Percentiles rank a stretch among this genome's conserved stretches.
Evolutionary conservation across 2,113 vertebrate genomes (phyloP).

Genomic region (Hylia prasina): DNA sequence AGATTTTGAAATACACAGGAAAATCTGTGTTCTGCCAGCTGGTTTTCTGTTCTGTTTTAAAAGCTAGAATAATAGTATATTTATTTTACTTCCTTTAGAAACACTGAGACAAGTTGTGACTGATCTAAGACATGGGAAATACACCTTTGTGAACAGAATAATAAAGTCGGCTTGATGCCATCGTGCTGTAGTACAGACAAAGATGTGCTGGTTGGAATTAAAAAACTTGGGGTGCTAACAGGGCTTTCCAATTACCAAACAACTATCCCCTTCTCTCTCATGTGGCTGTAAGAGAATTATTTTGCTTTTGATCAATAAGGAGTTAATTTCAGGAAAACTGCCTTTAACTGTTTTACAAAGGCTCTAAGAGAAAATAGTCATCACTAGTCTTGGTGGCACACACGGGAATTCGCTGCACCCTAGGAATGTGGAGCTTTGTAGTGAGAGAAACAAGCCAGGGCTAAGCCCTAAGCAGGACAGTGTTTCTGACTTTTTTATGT

Average conservation of each 20-base stretch:
- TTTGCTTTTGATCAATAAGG: neutral
- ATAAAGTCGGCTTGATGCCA: neutral
- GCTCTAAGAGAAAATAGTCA: rapidly evolving
- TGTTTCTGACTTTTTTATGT: neutral
- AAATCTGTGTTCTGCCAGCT: neutral
- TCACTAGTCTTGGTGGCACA: neutral
- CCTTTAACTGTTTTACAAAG: neutral
- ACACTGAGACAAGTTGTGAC: constrained; percentile 3
- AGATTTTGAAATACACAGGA: neutral
- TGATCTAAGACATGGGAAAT: neutral
- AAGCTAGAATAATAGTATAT: neutral
- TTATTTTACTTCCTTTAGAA: neutral
- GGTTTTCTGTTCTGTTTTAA: neutral
- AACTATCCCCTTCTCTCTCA: neutral
- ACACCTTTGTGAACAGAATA: neutral
- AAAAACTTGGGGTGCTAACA: neutral
- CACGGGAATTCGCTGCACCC: rapidly evolving
- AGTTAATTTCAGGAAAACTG: neutral
- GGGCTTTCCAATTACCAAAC: neutral
- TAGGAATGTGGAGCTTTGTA: neutral
- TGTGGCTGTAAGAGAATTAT: neutral
- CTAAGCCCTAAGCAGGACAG: neutral
- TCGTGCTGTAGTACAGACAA: neutral
- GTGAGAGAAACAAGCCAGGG: neutral
- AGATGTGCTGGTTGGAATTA: neutral